Evolutionary conservation across 2,113 vertebrate genomes (phyloP).

Genomic region (Coreoperca whiteheadi): DNA sequence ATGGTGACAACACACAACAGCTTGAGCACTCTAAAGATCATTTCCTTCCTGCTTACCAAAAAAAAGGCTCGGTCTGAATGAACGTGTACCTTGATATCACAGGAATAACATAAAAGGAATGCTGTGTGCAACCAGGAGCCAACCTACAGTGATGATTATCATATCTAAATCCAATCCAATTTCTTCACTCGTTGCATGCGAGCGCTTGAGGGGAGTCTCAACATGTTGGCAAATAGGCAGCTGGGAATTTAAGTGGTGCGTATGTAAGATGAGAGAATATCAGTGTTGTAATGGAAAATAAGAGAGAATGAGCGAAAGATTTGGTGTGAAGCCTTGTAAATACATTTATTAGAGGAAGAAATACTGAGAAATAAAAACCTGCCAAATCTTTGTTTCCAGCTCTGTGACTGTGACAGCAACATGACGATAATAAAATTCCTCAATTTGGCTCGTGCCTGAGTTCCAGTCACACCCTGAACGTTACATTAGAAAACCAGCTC

Average conservation of each 20-base stretch:
- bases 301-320: constrained; percentile 29
- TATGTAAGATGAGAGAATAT: constrained; percentile 49
- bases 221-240: constrained; percentile 56
- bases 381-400: constrained; percentile 55
- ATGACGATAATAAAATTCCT: constrained; percentile 58
- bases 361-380: constrained; percentile 24
- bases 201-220: constrained; percentile 49
- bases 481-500: constrained; percentile 66
- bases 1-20: constrained; percentile 9
- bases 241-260: constrained; percentile 51
- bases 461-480: constrained; percentile 57
- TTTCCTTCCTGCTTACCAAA: constrained; percentile 11
- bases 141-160: constrained; percentile 52
- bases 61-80: constrained; percentile 11
- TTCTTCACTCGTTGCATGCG: constrained; percentile 43
- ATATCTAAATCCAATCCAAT: constrained; percentile 57
- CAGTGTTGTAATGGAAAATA: constrained; percentile 45
- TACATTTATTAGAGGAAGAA: constrained; percentile 48
- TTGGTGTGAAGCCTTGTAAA: constrained; percentile 52
- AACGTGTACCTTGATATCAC: constrained; percentile 17
- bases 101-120: constrained; percentile 39
- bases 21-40: constrained; percentile 2
- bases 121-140: constrained; percentile 17
- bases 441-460: constrained; percentile 54
- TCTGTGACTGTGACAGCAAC: constrained; percentile 59